phyloP scores from a whole-genome alignment of 2,113 vertebrate genomes.

The Procavia capensis region DNA sequence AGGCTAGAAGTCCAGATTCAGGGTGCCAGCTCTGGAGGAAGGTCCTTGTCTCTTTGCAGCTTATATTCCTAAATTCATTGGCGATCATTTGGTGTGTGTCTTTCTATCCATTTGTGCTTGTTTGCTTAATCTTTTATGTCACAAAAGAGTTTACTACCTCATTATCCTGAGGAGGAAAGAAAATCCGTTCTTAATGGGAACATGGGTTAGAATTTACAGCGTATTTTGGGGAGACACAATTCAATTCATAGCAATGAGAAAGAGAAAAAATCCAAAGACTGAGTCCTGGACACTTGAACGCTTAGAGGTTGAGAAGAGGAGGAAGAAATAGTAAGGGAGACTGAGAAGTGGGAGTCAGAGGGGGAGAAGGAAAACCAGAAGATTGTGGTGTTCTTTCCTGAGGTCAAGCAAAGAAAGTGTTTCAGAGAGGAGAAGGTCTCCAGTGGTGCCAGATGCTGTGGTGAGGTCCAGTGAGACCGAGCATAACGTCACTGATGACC shows the following conservation, averaged over 20 bases:
- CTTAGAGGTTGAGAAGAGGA: not conserved
- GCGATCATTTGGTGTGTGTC: too few relatives aligned
- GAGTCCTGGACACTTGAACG: not conserved
- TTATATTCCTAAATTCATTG: too few relatives aligned
- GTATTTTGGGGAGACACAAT: not conserved
- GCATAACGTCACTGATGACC: not conserved
- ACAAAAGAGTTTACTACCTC: too few relatives aligned
- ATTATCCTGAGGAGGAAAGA: too few relatives aligned
- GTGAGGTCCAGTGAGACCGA: not conserved
- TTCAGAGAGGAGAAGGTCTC: not conserved
- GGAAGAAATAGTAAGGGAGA: not conserved
- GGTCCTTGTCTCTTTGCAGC: too few relatives aligned
- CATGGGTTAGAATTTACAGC: not conserved
- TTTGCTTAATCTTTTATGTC: too few relatives aligned
- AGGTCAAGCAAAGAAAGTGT: too few relatives aligned
- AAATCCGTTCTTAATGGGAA: not conserved
- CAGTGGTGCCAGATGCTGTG: not conserved
- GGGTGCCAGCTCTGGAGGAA: too few relatives aligned
- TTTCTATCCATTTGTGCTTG: too few relatives aligned
- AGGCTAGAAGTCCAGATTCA: too few relatives aligned
- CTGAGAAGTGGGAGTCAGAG: not conserved
- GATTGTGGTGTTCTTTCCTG: too few relatives aligned
- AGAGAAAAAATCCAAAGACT: not conserved
- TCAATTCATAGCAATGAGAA: not conserved
- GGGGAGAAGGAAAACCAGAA: not conserved